phyloP scores from a whole-genome alignment of 1,140 invertebrate species.

The Macrotrachela quadricornifera region DNA sequence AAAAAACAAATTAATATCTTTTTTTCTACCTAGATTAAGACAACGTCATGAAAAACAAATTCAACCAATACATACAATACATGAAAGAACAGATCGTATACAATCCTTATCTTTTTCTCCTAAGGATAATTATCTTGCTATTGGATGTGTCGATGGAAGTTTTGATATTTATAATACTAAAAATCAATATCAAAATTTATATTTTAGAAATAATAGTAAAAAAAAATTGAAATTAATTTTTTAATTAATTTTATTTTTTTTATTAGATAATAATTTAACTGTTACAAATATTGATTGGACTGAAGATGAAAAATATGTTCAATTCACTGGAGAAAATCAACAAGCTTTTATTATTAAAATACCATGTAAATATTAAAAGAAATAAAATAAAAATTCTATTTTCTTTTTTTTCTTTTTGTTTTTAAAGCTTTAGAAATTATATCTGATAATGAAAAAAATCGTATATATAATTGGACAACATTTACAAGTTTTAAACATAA shows the following conservation, averaged over 20 bases:
- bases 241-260: slow-evolving; percentile 22
- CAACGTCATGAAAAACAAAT: slow-evolving; percentile 15
- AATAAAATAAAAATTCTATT: not conserved
- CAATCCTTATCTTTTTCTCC: slow-evolving; percentile 18
- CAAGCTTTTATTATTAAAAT: slow-evolving; percentile 24
- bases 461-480: slow-evolving; percentile 21
- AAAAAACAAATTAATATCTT: too few relatives aligned
- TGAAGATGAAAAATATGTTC: slow-evolving; percentile 25
- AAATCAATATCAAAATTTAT: too few relatives aligned
- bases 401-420: not conserved
- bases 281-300: slow-evolving; percentile 32
- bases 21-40: slow-evolving; percentile 20
- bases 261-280: slow-evolving; percentile 18
- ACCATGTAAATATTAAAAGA: slow-evolving; percentile 10
- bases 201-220: too few relatives aligned
- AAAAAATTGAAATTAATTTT: slow-evolving; percentile 1
- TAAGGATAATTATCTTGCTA: slow-evolving; percentile 25
- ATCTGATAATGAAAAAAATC: slow-evolving; percentile 17
- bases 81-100: too few relatives aligned
- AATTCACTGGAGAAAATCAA: slow-evolving; percentile 27
- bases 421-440: slow-evolving; percentile 12
- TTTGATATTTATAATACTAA: slow-evolving; percentile 25
- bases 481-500: slow-evolving; percentile 28
- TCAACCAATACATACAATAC: too few relatives aligned
- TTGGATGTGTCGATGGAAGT: slow-evolving; percentile 30